Evolutionary conservation across 2,797 vertebrate species (phyloP).

Genomic region (Oryzias dopingdopingensis): DNA sequence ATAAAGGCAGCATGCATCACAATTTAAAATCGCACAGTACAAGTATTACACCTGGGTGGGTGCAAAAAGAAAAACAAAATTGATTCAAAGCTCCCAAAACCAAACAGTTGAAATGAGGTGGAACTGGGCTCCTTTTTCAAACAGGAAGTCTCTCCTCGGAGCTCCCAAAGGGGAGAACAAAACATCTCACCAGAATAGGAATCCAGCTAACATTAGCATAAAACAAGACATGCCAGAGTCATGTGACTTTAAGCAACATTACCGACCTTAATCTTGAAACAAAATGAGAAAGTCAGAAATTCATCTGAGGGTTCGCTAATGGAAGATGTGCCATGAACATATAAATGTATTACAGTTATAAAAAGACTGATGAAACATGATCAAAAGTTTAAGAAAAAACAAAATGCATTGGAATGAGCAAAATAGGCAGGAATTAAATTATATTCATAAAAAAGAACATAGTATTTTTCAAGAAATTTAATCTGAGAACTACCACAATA

Average conservation of each 20-base stretch:
- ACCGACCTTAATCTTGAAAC: background rate
- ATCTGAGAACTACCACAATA: no score
- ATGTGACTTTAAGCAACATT: constrained; percentile 10
- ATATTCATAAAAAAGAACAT: no score
- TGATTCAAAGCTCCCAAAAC: background rate
- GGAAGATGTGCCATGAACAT: background rate
- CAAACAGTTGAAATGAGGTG: background rate
- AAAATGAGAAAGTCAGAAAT: background rate
- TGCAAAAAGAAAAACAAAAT: background rate
- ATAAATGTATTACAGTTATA: constrained; percentile 10
- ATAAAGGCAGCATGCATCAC: constrained; percentile 56
- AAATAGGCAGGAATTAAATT: no score
- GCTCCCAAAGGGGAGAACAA: background rate
- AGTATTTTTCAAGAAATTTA: no score
- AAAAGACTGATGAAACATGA: constrained; percentile 12
- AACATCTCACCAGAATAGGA: background rate
- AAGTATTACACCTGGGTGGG: background rate
- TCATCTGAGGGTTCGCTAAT: background rate
- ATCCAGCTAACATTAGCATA: no score
- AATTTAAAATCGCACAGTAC: constrained; percentile 8
- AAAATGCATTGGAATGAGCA: background rate
- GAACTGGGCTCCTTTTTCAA: no score
- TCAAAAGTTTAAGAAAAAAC: constrained; percentile 1
- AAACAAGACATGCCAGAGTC: background rate
- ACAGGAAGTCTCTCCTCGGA: no score